Base-by-base conservation (phyloP, 2,797 vertebrate species). In the Rhinogobio ventralis region DNA sequence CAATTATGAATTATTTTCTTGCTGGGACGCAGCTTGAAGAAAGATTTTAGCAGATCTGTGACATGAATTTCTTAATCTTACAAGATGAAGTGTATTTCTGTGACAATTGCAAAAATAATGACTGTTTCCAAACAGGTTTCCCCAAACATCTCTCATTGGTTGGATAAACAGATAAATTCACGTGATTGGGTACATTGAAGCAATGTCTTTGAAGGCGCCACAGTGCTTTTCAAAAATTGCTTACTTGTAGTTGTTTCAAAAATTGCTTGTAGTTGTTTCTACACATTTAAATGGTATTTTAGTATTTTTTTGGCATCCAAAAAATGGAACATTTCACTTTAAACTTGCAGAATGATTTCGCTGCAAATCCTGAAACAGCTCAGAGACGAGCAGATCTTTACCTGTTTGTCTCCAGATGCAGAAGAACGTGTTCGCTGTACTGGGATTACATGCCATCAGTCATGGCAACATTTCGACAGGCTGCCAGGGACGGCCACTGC, bases 351-450 rank as follows among this genome's bases (percentile, higher is more conserved):
- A 39, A 36, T 55, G 66, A 81, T 81, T 68, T 55, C 30, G 9
- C 66, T 19, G 79, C 79, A 81, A 81, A 81, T 69, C 79, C 79
- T 25, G 5, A 36, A 25, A 49, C 46, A 19, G 79, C 79, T 81
- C 86, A 81, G 84, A 68, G 85, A 85, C 46, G 86, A 86, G 73
- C 14, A 25, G 68, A 86, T 90, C 91, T 90, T 93, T 91, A 92
- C 91, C 92, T 93, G 91, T 90, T 92, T 92, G 90, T 88, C 68
- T 79, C 79, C 86, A 88, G 85, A 87, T 36, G 30, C 77, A 85
- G 79, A 87, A 77, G 19, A 81, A 86, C 79, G 71, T 88, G 83
- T 57, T 86, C 87, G 86, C 89, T 85, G 87, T 92, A 91, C 89
- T 83, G 67, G 90, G 89, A 84, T 88, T 89, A 88, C 87, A 89